A percentile compares a stretch with the other conserved stretches of the same genome.
phyloP scores from a whole-genome alignment of 2,888 invertebrate species.

The Entomobrya multifasciata region DNA sequence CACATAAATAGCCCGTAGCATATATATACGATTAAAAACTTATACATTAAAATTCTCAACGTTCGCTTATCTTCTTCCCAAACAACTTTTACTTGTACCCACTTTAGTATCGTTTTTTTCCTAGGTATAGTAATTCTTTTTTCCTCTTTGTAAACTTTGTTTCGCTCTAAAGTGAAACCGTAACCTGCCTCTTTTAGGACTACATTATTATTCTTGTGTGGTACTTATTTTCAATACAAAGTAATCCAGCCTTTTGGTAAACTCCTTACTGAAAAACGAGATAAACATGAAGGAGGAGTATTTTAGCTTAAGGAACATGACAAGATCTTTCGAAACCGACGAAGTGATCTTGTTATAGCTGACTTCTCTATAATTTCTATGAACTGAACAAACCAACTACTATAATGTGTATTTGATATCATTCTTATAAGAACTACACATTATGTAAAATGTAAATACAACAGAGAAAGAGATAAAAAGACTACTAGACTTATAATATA shows the following conservation, averaged over 20 bases:
- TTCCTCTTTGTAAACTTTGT: slow-evolving; percentile 29
- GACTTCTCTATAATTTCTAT: too few relatives aligned
- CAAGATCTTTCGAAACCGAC: neutral
- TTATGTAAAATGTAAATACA: too few relatives aligned
- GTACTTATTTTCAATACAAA: slow-evolving; percentile 22
- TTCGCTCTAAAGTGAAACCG: neutral
- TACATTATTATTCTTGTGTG: slow-evolving; percentile 25
- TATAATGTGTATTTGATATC: too few relatives aligned
- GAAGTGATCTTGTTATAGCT: neutral
- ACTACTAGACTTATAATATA: too few relatives aligned
- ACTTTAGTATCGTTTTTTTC: neutral
- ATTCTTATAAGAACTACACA: too few relatives aligned
- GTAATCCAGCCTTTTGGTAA: slow-evolving; percentile 17
- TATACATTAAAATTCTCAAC: slow-evolving; percentile 17
- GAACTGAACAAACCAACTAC: too few relatives aligned
- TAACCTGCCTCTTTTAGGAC: neutral
- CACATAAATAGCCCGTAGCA: too few relatives aligned
- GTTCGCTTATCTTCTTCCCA: slow-evolving; percentile 5
- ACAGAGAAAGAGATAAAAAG: too few relatives aligned
- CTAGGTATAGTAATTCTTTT: slow-evolving; percentile 35
- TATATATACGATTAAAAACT: neutral
- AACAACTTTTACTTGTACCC: slow-evolving; percentile 35
- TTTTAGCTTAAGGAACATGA: neutral
- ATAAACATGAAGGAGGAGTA: slow-evolving; percentile 22
- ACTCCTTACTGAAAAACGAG: neutral